A percentile compares a stretch with the other conserved stretches of the same genome.
These are phyloP conservation scores for Acanthococcus lagerstroemiae DNA, from an alignment of 2,888 invertebrate genomes.

Conservation along the genomic window DNA sequence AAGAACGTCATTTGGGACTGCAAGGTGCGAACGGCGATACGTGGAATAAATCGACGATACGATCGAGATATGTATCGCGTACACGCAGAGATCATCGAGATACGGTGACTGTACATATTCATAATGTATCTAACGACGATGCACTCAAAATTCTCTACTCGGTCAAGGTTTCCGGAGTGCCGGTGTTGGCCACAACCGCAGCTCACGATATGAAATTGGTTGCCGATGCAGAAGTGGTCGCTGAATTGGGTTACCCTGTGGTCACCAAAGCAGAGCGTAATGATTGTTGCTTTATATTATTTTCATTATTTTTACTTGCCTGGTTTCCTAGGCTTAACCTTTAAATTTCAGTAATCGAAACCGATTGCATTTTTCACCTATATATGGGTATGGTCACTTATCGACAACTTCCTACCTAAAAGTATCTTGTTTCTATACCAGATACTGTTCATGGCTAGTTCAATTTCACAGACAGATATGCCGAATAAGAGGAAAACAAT, in stretches of 20 bases:
- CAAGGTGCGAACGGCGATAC: conserved; percentile 42
- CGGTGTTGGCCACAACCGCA: conserved; percentile 69
- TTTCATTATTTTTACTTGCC: too few species aligned
- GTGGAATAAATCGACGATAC: conserved; percentile 40
- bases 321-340: too few species aligned
- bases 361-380: too few species aligned
- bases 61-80: conserved; percentile 3
- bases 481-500: too few species aligned
- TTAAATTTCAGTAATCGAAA: too few species aligned
- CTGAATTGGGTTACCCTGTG: conserved; percentile 63
- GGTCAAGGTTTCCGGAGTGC: conserved; percentile 66
- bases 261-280: conserved; percentile 78
- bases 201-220: conserved; percentile 75
- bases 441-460: too few species aligned
- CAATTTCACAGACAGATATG: too few species aligned
- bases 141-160: conserved; percentile 55
- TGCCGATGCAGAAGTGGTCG: conserved; percentile 62
- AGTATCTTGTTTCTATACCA: too few species aligned
- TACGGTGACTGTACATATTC: conserved; percentile 38
- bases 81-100: conserved; percentile 31
- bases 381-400: too few species aligned
- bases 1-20: conserved; percentile 66
- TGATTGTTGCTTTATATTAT: conserved; percentile 37
- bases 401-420: too few species aligned
- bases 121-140: conserved; percentile 35